Evolutionary conservation across 2,113 vertebrate genomes (phyloP), one percentile per base, ranked within the genome.

Genomic region (Piprites chloris): DNA sequence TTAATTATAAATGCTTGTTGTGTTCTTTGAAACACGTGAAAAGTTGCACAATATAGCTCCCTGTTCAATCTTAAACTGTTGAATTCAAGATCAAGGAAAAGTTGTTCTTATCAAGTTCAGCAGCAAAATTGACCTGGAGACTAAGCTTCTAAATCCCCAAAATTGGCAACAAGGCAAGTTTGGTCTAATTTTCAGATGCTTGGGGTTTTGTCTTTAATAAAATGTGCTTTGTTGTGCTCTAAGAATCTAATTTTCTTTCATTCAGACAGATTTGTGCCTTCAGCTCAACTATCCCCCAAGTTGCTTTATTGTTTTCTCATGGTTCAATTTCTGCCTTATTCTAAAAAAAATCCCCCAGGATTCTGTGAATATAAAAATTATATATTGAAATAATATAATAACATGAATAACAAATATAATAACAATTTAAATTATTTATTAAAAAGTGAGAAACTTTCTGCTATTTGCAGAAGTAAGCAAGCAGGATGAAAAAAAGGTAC

Each of bases 211-310:
- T 69, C 32, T 32, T 59, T 50, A 52, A 52, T 18, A 42, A 87
- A 59, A 14, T 1, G 39, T 6, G 1, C 1, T 52, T 61, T 37
- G 5, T 46, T 71, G 5, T 1, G 1, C 18, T 13, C 0, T 32
- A 58, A 86, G 61, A 73, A 30, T 35, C n/a, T 32, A 1, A 0
- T 12, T 27, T 46, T 18, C 41, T 47, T 72, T 61, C 3, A 7
- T 59, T 78, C 4, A 8, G 59, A 49, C 17, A 37, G 2, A 74
- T 69, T 55, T 39, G 11, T 52, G 7, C 67, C 49, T 56, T 62
- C 46, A 78, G 8, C 15, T 37, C 7, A 27, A 27, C 12, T 50
- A 11, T 65, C 16, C 18, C 6, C 12, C 46, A 47, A 49, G 9
- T 15, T 32, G 5, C 32, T 47, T 41, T 37, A 8, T 3, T 30